Evolutionary conservation across 2,888 invertebrate species (phyloP), one percentile per base, ranked within the genome.

Genomic region (Drosophila phalerata): DNA sequence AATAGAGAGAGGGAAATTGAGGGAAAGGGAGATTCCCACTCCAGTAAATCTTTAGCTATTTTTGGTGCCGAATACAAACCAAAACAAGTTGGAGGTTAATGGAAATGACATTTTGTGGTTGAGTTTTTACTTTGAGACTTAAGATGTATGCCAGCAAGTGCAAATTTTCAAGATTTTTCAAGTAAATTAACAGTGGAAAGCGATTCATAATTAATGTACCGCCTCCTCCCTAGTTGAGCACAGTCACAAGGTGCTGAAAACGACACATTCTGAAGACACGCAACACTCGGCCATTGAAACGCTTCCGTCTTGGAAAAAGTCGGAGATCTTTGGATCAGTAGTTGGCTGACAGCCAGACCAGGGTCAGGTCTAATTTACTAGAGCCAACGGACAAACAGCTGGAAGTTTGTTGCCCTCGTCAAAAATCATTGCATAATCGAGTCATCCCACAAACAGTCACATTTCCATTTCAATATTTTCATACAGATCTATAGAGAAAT

Each of bases 21-120:
- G 10, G 48, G 32, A 42, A 38, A 37, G 37, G 45, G 40, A 40
- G 19, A 34, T 15, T 6, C 61, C 22, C 45, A 61, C 69, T 83
- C 73, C 72, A 83, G 69, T 53, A 53, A 25, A 52, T 57, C 32
- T 28, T 28, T 15, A 13, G 34, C 52, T 82, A 74, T 79, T 77
- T 73, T 56, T 60, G 32, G 51, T 32, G 19, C 5, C 6, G 22
- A 32, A 32, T 55, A 43, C 30, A 38, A 49, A 49, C 43, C 52
- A 64, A 61, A 74, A 69, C 80, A 79, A 79, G 79, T 76, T 69
- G 69, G 60, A 70, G 66, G 77, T 85, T 89, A 88, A 86, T 86
- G 89, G 85, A 86, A 79, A 79, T 77, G 88, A 89, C 88, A 85
- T 62, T 79, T 73, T 79, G 80, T 88, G 85, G 85, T 69, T 68